These are phyloP conservation scores for Edolisoma coerulescens DNA, from an alignment of 2,113 vertebrate species.

Conservation along the genomic window DNA sequence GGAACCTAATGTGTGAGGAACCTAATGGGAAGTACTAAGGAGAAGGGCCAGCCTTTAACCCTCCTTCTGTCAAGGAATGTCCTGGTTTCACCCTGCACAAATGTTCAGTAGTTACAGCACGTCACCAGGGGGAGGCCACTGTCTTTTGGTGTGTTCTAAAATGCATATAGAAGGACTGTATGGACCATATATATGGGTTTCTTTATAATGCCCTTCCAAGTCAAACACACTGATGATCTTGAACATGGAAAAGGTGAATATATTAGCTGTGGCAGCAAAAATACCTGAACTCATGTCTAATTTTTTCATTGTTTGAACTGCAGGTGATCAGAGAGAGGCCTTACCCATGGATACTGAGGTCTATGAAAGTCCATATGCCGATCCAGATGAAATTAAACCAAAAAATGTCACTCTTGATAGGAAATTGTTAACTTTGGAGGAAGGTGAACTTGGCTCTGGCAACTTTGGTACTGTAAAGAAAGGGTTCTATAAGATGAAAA, in stretches of 20 bases:
- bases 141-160: not conserved
- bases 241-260: not conserved
- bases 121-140: not conserved
- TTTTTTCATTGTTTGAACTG: not conserved
- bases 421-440: conserved; percentile 82
- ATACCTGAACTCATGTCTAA: not conserved
- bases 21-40: not conserved
- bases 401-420: conserved; percentile 84
- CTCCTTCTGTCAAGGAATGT: not conserved
- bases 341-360: conserved; percentile 94
- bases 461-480: conserved; percentile 96
- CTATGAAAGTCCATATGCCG: conserved; percentile 94
- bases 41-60: not conserved
- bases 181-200: not conserved
- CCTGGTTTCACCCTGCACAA: not conserved
- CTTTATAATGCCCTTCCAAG: not conserved
- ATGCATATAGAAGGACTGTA: not conserved
- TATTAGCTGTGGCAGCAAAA: not conserved
- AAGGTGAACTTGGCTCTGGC: conserved; percentile 93
- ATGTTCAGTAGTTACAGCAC: not conserved
- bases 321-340: conserved; percentile 73
- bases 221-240: not conserved
- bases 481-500: conserved; percentile 91
- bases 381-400: conserved; percentile 90
- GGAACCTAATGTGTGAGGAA: not conserved